Base-by-base conservation (phyloP, 2,113 vertebrate genomes). In the Pteropus alecto region DNA sequence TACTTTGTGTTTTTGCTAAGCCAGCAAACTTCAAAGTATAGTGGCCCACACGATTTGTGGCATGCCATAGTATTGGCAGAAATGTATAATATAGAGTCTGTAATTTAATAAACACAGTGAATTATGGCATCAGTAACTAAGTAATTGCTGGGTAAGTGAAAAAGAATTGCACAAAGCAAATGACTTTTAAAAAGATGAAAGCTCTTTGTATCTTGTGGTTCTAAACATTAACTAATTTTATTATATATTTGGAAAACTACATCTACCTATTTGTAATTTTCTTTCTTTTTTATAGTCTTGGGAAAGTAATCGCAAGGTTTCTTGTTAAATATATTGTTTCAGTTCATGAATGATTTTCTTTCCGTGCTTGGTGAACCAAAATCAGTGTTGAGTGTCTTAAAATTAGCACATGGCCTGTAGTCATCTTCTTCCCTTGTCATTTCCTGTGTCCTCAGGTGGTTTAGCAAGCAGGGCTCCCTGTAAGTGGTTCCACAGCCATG, bases 1-100 rank as follows among this genome's bases (percentile, higher is more conserved):
- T 97, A 89, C 94, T 97, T 92, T 96, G 95, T 51, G 95, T 95
- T 93, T 96, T 95, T 97, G 93, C 93, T 97, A 97, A 97, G 97
- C 97, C 97, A 96, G 24, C 7, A 7, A 97, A 92, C 85, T 26
- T 5, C 95, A 70, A 87, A 94, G 96, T 97, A 35, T 35, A 93
- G 58, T 7, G 0, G 83, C 14, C 0, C 63, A 38, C 73, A 19
- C 38, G 33, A 73, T 83, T 0, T 84, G 81, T 81, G 87, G 70
- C 65, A 33, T 90, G 7, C 56, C 46, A 18, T 71, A 14, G 86
- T 96, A 91, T 76, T 0, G 85, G 90, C 86, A 96, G 94, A 97
- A 97, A 90, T 68, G 15, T 94, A 22, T 77, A 78, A 16, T 70
- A 28, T 65, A 86, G 86, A 85, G 65, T 88, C 91, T 79, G 1